These are phyloP conservation scores for Harpalus rufipes DNA, from an alignment of 2,888 invertebrate genomes.

Conservation along the genomic window DNA sequence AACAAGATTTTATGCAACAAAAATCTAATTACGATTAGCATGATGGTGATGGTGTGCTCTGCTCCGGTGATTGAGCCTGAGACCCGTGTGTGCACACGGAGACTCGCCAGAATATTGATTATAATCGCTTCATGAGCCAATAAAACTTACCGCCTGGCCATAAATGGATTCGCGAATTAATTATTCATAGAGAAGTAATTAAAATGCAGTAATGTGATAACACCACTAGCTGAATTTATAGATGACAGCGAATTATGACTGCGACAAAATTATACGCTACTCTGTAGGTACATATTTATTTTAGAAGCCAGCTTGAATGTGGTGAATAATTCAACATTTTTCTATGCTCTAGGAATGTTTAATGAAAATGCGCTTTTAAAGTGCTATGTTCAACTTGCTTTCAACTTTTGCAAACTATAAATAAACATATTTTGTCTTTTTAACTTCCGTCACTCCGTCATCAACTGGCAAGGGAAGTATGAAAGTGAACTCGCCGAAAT, in stretches of 20 bases:
- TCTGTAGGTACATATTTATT: not conserved
- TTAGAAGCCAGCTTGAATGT: not conserved
- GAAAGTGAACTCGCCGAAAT: no score
- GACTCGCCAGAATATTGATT: slow-evolving; percentile 23
- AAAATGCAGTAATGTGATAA: slow-evolving; percentile 35
- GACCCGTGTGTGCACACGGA: slow-evolving; percentile 17
- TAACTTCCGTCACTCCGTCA: no score
- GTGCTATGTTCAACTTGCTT: no score
- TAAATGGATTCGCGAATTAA: slow-evolving; percentile 9
- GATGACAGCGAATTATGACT: slow-evolving; percentile 23
- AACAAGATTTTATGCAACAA: slow-evolving; percentile 44
- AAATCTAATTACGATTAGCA: slow-evolving; percentile 40
- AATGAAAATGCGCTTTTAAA: not conserved
- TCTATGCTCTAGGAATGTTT: no score
- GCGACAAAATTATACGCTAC: slow-evolving; percentile 14
- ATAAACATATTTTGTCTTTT: no score
- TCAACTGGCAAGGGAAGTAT: no score
- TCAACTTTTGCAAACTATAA: no score
- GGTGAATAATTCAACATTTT: no score
- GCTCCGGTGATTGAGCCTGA: not conserved
- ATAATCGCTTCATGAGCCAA: slow-evolving; percentile 23
- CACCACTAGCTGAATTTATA: slow-evolving; percentile 3
- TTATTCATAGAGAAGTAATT: slow-evolving; percentile 35
- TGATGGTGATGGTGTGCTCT: not conserved
- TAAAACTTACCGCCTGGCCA: slow-evolving; percentile 12